Conservation (phyloP, 53 echinoderm and acorn worm genomes). For the Astropecten irregularis region DNA sequence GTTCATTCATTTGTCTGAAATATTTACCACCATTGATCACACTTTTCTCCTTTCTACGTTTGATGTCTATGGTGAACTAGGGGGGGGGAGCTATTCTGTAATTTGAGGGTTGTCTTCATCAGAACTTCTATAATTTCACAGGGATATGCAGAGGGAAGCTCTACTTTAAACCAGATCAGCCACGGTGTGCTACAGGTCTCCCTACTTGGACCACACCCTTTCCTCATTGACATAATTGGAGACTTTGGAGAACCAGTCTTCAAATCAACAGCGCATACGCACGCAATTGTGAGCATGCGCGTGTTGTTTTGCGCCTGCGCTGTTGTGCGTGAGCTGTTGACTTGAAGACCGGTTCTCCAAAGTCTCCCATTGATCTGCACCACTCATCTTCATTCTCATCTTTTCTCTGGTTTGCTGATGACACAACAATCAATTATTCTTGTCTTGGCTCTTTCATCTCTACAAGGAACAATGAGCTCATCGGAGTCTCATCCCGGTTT, state of each 20-base stretch:
- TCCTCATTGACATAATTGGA: neutral
- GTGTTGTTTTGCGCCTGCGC: too few species aligned
- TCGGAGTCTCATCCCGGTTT: neutral
- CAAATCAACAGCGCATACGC: too few species aligned
- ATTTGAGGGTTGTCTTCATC: neutral
- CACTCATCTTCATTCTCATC: neutral
- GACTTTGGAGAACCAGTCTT: too few species aligned
- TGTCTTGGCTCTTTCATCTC: neutral
- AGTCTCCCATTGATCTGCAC: constrained; percentile 1
- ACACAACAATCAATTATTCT: neutral
- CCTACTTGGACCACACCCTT: neutral
- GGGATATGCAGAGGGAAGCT: neutral
- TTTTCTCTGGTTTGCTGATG: neutral
- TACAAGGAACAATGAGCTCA: neutral
- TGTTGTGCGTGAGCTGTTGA: too few species aligned
- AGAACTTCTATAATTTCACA: neutral
- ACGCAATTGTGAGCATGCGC: too few species aligned
- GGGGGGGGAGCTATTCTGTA: neutral
- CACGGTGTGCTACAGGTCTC: neutral
- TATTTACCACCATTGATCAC: neutral
- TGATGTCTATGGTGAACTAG: neutral
- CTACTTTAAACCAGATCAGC: neutral
- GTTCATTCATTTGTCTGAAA: neutral
- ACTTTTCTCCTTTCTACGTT: neutral
- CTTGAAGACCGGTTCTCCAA: too few species aligned